A percentile compares a stretch with the other conserved stretches of the same genome.
Conservation (phyloP, 64 coral and sea anemone genomes). For the Acropora yongei region DNA sequence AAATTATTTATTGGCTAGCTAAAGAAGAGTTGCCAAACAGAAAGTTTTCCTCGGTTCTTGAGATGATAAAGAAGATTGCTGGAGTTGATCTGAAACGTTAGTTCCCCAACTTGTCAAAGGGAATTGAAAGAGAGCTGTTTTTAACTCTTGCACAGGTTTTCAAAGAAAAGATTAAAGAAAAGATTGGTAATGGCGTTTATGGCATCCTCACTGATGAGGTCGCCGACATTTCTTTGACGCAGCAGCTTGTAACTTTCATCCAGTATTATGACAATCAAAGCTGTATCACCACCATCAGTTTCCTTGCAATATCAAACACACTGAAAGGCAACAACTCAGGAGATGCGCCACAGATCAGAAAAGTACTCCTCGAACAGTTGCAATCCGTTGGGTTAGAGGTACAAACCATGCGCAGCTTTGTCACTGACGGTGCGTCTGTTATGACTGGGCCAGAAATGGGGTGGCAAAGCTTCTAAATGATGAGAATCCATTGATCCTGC, state of each 20-base stretch:
- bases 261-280: constrained; percentile 44
- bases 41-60: constrained; percentile 33
- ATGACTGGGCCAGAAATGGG: constrained; percentile 33
- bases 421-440: constrained; percentile 27
- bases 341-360: constrained; percentile 37
- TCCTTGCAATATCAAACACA: constrained; percentile 36
- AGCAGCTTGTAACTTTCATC: constrained; percentile 39
- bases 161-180: neutral
- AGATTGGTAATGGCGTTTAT: constrained; percentile 37
- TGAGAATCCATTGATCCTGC: constrained; percentile 32
- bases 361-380: constrained; percentile 35
- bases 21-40: constrained; percentile 30
- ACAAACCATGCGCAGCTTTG: constrained; percentile 47
- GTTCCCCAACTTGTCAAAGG: neutral
- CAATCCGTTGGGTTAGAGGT: constrained; percentile 42
- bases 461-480: constrained; percentile 39
- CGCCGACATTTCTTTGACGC: constrained; percentile 5
- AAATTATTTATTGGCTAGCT: constrained; percentile 25
- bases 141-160: too few species aligned
- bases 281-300: constrained; percentile 30
- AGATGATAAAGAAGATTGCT: constrained; percentile 41
- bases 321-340: constrained; percentile 38
- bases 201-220: constrained; percentile 42
- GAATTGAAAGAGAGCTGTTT: too few species aligned
- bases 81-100: too few species aligned